These are phyloP conservation scores for Sebastes glaucus DNA, from an alignment of 2,797 vertebrate species.

Conservation along the genomic window DNA sequence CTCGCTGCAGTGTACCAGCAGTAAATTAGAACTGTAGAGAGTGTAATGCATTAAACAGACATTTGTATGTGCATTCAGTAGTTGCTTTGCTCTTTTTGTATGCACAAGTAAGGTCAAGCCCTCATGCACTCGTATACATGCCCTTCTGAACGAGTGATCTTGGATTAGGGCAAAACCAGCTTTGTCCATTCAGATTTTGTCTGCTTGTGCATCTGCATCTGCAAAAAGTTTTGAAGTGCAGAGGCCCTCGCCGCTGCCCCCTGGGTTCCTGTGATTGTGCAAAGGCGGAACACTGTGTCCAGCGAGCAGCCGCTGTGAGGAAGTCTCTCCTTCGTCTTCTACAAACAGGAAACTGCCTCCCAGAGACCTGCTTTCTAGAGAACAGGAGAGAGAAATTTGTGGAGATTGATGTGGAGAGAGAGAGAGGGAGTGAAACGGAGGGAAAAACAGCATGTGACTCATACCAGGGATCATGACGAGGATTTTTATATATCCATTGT, in stretches of 20 bases:
- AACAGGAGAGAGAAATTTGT: constrained; percentile 26
- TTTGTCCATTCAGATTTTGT: constrained; percentile 22
- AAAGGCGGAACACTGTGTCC: constrained; percentile 81
- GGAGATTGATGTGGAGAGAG: constrained; percentile 19
- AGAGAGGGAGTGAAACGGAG: constrained; percentile 35
- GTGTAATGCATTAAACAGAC: constrained; percentile 81
- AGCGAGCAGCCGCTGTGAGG: constrained; percentile 75
- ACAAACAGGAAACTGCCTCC: constrained; percentile 84
- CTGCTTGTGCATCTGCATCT: constrained; percentile 15
- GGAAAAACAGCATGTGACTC: constrained; percentile 33
- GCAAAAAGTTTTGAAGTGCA: constrained; percentile 38
- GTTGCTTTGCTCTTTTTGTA: neutral
- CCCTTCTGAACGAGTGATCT: constrained; percentile 19
- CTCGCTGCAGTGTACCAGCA: constrained; percentile 57
- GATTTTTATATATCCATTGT: constrained; percentile 5
- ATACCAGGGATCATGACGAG: constrained; percentile 15
- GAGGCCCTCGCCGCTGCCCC: constrained; percentile 71
- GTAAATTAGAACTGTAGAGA: constrained; percentile 69
- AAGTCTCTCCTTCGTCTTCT: constrained; percentile 81
- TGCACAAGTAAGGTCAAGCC: constrained; percentile 23
- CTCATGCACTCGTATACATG: neutral
- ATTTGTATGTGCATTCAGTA: neutral
- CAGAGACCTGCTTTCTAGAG: constrained; percentile 74
- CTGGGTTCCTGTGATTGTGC: constrained; percentile 86
- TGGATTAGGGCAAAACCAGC: constrained; percentile 8